phyloP scores from a whole-genome alignment of 2,797 vertebrate genomes.

The Heterohyrax brucei region DNA sequence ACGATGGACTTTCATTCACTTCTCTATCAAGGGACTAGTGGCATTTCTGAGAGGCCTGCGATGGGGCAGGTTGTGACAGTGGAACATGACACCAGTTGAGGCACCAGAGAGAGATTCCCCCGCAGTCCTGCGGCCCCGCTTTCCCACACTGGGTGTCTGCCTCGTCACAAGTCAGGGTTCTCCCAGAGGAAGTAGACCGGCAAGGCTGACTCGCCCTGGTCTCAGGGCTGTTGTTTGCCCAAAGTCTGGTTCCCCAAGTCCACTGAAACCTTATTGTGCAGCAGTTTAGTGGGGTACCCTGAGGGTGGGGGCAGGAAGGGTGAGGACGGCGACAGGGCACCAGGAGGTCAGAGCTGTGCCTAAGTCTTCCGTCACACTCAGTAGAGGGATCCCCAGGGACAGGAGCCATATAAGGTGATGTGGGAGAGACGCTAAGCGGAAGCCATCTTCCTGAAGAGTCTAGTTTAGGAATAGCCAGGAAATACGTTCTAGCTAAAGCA shows the following conservation, averaged over 20 bases:
- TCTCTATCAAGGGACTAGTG: rapidly evolving
- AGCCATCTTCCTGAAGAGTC: background rate
- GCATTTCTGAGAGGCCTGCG: rapidly evolving
- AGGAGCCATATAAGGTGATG: background rate
- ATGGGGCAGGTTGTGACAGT: background rate
- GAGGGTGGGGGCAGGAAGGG: too few relatives aligned
- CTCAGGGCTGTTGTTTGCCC: background rate
- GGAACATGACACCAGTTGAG: background rate
- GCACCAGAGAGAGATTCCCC: rapidly evolving
- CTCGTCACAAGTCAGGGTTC: background rate
- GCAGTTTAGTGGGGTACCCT: background rate
- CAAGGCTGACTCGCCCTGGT: background rate
- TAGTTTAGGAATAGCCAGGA: background rate
- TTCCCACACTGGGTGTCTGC: background rate
- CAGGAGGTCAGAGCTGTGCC: too few relatives aligned
- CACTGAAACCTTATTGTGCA: background rate
- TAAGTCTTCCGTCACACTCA: background rate
- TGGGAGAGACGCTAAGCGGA: rapidly evolving
- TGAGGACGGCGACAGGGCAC: background rate
- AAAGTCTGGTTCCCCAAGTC: background rate
- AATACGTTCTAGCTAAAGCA: background rate
- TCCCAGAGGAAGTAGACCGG: background rate
- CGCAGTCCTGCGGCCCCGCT: too few relatives aligned
- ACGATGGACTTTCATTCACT: too few relatives aligned
- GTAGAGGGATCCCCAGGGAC: background rate